phyloP scores from a whole-genome alignment of 1,140 invertebrate species.

The Drosophila kurseongensis region DNA sequence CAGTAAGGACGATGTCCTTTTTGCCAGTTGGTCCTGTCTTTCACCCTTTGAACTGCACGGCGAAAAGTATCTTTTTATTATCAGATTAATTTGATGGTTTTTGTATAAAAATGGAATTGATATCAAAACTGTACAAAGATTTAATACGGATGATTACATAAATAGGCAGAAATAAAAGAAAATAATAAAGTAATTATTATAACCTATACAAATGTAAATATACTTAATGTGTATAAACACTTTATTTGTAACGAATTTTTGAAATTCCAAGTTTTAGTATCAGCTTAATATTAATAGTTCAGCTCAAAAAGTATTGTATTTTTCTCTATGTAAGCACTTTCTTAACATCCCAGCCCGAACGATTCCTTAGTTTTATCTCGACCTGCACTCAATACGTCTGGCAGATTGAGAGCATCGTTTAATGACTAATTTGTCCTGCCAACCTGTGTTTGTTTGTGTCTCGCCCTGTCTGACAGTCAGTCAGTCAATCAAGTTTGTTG shows the following conservation, averaged over 20 bases:
- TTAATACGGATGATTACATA: neutral
- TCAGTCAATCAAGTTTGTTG: slow-evolving; percentile 45
- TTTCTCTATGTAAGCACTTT: slow-evolving; percentile 23
- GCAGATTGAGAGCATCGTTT: slow-evolving; percentile 52
- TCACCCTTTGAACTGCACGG: slow-evolving; percentile 8
- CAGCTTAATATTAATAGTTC: too few relatives aligned
- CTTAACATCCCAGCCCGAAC: slow-evolving; percentile 32
- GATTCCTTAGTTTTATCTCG: slow-evolving; percentile 52
- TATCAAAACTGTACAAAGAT: neutral
- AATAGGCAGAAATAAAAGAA: too few relatives aligned
- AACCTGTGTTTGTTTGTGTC: slow-evolving; percentile 24
- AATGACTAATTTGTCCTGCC: slow-evolving; percentile 70
- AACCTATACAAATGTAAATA: too few relatives aligned
- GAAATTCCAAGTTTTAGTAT: neutral
- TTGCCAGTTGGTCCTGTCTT: slow-evolving; percentile 12
- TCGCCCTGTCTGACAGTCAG: slow-evolving; percentile 22
- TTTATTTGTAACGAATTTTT: too few relatives aligned
- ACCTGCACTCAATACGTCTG: slow-evolving; percentile 32
- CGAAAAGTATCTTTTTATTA: neutral
- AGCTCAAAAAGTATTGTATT: neutral
- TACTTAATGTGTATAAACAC: too few relatives aligned
- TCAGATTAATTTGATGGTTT: neutral
- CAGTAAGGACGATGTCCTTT: slow-evolving; percentile 36
- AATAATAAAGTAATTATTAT: too few relatives aligned
- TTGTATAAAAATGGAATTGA: neutral